Base-by-base conservation (phyloP, 1,140 invertebrate species). In the Tetragonula clypearis region DNA sequence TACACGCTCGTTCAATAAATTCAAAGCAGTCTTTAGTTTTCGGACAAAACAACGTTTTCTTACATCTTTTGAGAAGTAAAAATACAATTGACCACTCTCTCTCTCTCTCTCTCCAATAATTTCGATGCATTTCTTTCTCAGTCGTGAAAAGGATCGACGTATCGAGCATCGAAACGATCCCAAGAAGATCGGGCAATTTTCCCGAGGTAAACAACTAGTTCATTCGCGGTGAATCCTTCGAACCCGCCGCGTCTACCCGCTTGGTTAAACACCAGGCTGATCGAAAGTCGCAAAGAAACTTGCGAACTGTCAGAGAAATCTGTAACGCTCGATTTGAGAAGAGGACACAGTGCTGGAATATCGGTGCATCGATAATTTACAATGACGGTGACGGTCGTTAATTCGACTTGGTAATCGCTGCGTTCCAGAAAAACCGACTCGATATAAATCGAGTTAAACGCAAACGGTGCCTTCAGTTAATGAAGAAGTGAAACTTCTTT, bases 191-290 rank as follows among this genome's bases (percentile, higher is more conserved):
- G 21, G 21, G 30, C 4, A 21, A 15, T 19, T 35, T 11, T 12
- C n/a, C 12, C 8, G 41, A 30, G 35, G 62, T n/a, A 60, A 78
- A 69, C 71, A 77, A 53, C 74, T 41, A 26, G 26, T 35, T 56
- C 58, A 19, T 26, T 35, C 21, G 49, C 19, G 56, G 58, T 62
- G n/a, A 30, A 78, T 78, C 65, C 65, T 83, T 83, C 78, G 82
- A 83, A 71, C 55, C 17, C 3, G 21, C 11, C 8, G 6, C 35
- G 30, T 75, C 65, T 83, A 23, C 21, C 49, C 74, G 55, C 49
- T 58, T 53, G 75, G 74, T 58, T 78, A 83, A 83, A 83, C 82
- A 77, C 30, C 23, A 30, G 15, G 21, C n/a, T 55, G 82, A 83
- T 83, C 65, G 19, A 41, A 26, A 11, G 62, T 26, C 23, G 49